phyloP scores from a whole-genome alignment of 2,113 vertebrate species.

The Microcebus griseorufus region DNA sequence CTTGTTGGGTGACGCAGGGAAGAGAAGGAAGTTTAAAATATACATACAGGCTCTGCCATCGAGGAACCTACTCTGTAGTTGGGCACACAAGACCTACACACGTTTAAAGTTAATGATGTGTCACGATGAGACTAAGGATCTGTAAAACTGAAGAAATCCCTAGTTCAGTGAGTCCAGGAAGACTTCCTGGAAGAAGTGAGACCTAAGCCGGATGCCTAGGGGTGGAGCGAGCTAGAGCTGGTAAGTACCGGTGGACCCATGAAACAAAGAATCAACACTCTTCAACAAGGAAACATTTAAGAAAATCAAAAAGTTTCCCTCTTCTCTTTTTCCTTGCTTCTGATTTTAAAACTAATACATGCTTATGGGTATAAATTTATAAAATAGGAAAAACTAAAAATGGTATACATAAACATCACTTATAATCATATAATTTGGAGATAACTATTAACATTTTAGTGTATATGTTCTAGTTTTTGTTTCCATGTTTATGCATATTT shows the following conservation, averaged over 20 bases:
- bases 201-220: not conserved
- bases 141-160: not conserved
- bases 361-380: not conserved
- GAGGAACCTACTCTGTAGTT: not conserved
- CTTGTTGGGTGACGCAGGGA: not conserved
- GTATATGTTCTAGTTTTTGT: not conserved
- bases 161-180: not conserved
- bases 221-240: not conserved
- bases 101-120: not conserved
- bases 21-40: not conserved
- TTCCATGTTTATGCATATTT: not conserved
- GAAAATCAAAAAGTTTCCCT: not conserved
- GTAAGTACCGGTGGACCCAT: not conserved
- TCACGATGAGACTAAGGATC: not conserved
- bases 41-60: not conserved
- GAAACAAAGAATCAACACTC: not conserved
- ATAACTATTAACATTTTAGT: not conserved
- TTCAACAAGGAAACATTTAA: not conserved
- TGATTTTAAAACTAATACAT: conserved; percentile 19
- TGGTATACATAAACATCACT: not conserved
- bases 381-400: not conserved
- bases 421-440: not conserved
- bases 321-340: not conserved
- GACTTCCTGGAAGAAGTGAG: conserved; percentile 21
- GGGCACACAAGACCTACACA: not conserved